Conservation (phyloP, 2,797 vertebrate species). For the Eulemur coronatus region DNA sequence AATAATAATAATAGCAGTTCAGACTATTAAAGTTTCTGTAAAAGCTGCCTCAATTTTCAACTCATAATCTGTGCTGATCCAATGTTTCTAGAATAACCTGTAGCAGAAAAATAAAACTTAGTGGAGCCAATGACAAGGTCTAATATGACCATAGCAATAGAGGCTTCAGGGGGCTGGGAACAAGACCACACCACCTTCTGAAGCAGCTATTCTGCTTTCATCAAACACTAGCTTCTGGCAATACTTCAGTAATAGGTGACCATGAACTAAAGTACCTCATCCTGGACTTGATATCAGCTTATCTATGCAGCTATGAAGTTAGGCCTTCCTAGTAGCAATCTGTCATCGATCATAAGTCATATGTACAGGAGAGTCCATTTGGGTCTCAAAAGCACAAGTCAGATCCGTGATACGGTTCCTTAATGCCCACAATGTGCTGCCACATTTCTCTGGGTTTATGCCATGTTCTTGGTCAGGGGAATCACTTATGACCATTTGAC, state of each 20-base stretch:
- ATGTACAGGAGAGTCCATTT: background rate
- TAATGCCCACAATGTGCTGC: background rate
- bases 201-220: background rate
- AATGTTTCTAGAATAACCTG: background rate
- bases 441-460: background rate
- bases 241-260: background rate
- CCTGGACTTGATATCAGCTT: background rate
- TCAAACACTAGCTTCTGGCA: background rate
- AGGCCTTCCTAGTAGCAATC: background rate
- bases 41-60: background rate
- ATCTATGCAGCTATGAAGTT: background rate
- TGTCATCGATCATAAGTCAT: background rate
- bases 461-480: background rate
- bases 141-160: background rate
- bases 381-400: background rate
- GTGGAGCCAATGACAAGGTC: background rate
- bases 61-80: background rate
- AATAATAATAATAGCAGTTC: background rate
- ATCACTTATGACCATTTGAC: background rate
- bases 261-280: background rate
- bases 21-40: background rate
- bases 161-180: background rate
- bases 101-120: background rate
- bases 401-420: background rate
- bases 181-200: background rate